These are phyloP conservation scores for Porites rus DNA, from an alignment of 92 coral and sea anemone genomes.

Conservation along the genomic window DNA sequence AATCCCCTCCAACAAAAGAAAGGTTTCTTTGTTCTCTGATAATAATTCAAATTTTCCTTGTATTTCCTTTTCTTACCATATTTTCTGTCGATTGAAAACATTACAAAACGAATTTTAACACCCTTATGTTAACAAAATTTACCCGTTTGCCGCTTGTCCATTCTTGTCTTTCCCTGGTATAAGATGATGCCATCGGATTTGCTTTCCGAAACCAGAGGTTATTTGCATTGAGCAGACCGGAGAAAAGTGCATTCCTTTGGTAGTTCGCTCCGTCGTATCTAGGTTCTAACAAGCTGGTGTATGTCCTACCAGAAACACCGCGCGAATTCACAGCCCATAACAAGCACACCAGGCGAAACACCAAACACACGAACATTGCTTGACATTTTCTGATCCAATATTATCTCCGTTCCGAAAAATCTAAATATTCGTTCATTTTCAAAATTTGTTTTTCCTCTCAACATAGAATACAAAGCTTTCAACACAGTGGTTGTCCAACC, in stretches of 20 bases:
- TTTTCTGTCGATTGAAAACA: background rate
- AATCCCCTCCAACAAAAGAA: too few species aligned
- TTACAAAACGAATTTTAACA: conserved; percentile 11
- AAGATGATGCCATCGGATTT: conserved; percentile 26
- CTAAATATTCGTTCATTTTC: background rate
- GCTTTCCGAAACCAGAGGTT: conserved; percentile 9
- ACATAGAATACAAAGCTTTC: conserved; percentile 4
- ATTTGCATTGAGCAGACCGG: background rate
- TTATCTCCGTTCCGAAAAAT: background rate
- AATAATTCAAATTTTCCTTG: too few species aligned
- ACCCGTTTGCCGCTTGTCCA: conserved; percentile 12
- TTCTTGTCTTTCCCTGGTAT: background rate
- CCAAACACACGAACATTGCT: conserved; percentile 49
- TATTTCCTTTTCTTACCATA: background rate
- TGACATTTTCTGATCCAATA: conserved; percentile 53
- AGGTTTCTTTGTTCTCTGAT: too few species aligned
- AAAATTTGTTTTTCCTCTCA: background rate
- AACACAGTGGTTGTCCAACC: conserved; percentile 3
- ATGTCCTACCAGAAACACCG: background rate
- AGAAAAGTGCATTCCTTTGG: background rate
- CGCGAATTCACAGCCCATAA: conserved; percentile 6
- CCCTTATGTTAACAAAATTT: background rate
- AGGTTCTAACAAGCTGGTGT: background rate
- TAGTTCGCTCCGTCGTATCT: background rate
- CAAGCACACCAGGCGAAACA: conserved; percentile 35